Conservation (phyloP, 2,888 invertebrate genomes). For the Andricus quercusramuli region DNA sequence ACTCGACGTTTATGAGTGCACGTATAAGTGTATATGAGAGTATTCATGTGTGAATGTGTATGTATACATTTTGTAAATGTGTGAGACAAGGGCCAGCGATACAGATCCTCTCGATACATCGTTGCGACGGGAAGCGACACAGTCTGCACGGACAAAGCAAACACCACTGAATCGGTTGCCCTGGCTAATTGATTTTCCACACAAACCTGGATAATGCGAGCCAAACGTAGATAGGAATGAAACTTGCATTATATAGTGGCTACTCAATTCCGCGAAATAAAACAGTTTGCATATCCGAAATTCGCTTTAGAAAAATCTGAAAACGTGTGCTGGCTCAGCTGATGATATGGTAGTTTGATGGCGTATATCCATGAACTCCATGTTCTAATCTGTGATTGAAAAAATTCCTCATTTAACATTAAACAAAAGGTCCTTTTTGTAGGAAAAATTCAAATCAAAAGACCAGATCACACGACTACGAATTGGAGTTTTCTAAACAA, state of each 20-base stretch:
- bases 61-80: not conserved
- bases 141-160: slow-evolving; percentile 21
- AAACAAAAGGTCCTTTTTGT: no score
- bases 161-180: slow-evolving; percentile 49
- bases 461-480: no score
- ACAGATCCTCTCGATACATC: not conserved
- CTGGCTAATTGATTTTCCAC: slow-evolving; percentile 69
- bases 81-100: not conserved
- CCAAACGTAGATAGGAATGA: not conserved
- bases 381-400: no score
- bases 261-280: not conserved
- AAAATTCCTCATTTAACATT: no score
- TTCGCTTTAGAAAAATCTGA: not conserved
- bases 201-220: slow-evolving; percentile 42
- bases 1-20: not conserved
- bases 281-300: not conserved
- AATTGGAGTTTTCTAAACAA: no score
- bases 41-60: not conserved
- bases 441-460: no score
- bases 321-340: not conserved
- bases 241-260: not conserved
- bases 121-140: slow-evolving; percentile 7
- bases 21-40: not conserved
- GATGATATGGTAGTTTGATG: no score
- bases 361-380: no score